phyloP scores from a whole-genome alignment of 2,797 vertebrate genomes.

The Mareca strepera region DNA sequence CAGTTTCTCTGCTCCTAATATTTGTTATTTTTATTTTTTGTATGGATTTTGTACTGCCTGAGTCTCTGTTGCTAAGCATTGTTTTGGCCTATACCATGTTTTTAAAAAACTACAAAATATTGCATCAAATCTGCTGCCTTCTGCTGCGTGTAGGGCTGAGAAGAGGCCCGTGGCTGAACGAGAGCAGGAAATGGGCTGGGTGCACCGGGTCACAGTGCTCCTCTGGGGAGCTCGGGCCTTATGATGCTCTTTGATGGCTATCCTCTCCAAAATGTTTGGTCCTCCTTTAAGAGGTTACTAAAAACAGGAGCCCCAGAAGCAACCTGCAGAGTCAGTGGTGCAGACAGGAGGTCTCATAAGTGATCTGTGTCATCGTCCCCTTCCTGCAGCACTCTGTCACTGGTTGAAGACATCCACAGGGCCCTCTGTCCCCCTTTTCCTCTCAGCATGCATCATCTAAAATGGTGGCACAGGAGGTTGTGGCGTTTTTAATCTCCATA shows the following conservation, averaged over 20 bases:
- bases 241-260: background rate
- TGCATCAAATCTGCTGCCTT: background rate
- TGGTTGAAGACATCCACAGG: background rate
- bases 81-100: background rate
- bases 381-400: accelerated
- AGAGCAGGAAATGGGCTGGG: background rate
- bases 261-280: background rate
- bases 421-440: background rate
- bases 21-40: background rate
- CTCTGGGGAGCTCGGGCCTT: accelerated
- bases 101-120: accelerated
- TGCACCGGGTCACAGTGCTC: accelerated
- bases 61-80: background rate
- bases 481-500: background rate
- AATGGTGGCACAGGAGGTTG: background rate
- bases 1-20: background rate
- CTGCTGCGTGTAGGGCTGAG: background rate
- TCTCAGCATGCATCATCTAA: background rate
- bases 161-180: background rate
- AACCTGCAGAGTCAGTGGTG: background rate
- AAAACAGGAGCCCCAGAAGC: background rate
- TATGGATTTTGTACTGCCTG: accelerated
- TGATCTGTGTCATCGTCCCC: background rate
- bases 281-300: background rate
- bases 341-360: background rate